These are phyloP conservation scores for Drosophila quadrilineata DNA, from an alignment of 1,140 invertebrate genomes.

Conservation along the genomic window DNA sequence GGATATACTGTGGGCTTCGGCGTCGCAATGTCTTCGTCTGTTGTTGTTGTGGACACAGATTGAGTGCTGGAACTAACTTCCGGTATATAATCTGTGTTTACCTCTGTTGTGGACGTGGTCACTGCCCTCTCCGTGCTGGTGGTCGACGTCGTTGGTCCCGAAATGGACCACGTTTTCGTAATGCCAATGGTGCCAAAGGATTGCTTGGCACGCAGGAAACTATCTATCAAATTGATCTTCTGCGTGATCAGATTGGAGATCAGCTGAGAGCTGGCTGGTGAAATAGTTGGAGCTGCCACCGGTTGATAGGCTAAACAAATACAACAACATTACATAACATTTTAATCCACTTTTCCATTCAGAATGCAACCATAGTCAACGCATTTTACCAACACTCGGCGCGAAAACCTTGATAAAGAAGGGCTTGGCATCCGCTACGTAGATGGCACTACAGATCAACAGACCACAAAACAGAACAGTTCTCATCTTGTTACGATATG, in stretches of 20 bases:
- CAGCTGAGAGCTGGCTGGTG: slow-evolving; percentile 44
- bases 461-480: slow-evolving; percentile 45
- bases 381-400: slow-evolving; percentile 36
- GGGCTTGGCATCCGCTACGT: slow-evolving; percentile 44
- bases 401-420: slow-evolving; percentile 54
- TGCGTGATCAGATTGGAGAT: slow-evolving; percentile 46
- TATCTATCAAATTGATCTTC: slow-evolving; percentile 49
- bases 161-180: slow-evolving; percentile 34
- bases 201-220: slow-evolving; percentile 44
- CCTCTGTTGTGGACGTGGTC: slow-evolving; percentile 54
- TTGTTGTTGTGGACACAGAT: slow-evolving; percentile 62
- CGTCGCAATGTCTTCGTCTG: slow-evolving; percentile 51
- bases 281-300: slow-evolving; percentile 14
- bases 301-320: slow-evolving; percentile 20
- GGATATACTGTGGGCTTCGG: slow-evolving; percentile 63
- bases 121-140: slow-evolving; percentile 50
- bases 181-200: slow-evolving; percentile 47
- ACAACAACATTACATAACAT: background rate
- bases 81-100: slow-evolving; percentile 66
- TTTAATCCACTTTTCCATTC: background rate
- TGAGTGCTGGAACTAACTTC: slow-evolving; percentile 61
- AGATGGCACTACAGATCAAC: slow-evolving; percentile 23
- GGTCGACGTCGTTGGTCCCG: slow-evolving; percentile 27
- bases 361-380: background rate
- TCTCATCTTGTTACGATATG: slow-evolving; percentile 53